Evolutionary conservation across 2,888 invertebrate species (phyloP).

Genomic region (Sinopyrophorus schimmeli): DNA sequence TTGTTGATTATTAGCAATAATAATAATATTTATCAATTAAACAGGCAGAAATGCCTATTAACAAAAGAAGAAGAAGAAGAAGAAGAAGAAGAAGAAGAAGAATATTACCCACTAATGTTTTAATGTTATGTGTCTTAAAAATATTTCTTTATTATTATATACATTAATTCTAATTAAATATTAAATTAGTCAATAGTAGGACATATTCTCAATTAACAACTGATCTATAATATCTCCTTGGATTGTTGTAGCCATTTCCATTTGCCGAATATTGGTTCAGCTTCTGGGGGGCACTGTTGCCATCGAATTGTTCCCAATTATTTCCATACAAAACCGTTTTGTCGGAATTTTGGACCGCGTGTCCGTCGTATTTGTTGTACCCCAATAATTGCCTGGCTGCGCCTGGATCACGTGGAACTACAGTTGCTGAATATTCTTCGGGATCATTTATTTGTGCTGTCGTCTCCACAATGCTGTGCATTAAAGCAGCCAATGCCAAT

Average conservation of each 20-base stretch:
- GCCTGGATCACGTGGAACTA: conserved; percentile 16
- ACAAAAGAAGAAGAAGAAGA: too few species aligned
- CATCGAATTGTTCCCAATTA: conserved; percentile 24
- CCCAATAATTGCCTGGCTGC: conserved; percentile 17
- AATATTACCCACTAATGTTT: too few species aligned
- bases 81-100: too few species aligned
- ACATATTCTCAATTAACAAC: neutral
- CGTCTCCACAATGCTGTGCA: too few species aligned
- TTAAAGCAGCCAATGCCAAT: too few species aligned
- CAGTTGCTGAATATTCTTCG: conserved; percentile 17
- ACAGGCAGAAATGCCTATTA: too few species aligned
- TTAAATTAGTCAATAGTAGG: too few species aligned
- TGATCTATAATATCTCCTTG: conserved; percentile 6
- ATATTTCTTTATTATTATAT: too few species aligned
- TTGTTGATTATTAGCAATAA: too few species aligned
- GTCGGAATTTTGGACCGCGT: conserved; percentile 13
- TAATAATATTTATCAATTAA: too few species aligned
- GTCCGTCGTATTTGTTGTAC: conserved; percentile 26
- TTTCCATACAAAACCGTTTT: conserved; percentile 20
- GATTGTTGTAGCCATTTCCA: neutral
- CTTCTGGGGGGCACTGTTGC: neutral
- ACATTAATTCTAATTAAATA: too few species aligned
- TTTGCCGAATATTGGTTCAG: conserved; percentile 7
- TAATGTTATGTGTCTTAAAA: too few species aligned
- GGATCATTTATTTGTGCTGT: conserved; percentile 10